phyloP scores from a whole-genome alignment of 92 coral and sea anemone genomes.

The Bergia puertoricense region DNA sequence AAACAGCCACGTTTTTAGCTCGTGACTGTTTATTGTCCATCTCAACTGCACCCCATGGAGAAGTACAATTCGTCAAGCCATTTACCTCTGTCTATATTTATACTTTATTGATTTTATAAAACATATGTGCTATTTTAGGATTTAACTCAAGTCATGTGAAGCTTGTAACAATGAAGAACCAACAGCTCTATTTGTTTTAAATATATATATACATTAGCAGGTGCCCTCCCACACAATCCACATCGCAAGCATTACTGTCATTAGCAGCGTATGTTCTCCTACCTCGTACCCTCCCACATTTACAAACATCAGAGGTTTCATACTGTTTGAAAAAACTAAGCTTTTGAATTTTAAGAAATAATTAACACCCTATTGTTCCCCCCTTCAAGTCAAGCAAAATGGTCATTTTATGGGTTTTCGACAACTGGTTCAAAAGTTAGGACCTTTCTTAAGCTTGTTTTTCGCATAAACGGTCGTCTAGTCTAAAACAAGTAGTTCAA shows the following conservation, averaged over 20 bases:
- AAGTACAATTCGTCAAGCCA: neutral
- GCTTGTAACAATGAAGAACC: neutral
- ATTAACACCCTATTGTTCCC: neutral
- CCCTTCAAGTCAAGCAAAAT: neutral
- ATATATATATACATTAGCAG: neutral
- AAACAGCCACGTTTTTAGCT: slow-evolving; percentile 23
- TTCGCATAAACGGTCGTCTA: too few relatives aligned
- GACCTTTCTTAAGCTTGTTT: too few relatives aligned
- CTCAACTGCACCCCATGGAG: neutral
- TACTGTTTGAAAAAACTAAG: neutral
- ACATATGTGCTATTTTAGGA: slow-evolving; percentile 8
- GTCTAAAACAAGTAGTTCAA: too few relatives aligned
- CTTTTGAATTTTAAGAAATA: neutral
- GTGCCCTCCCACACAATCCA: slow-evolving; percentile 8
- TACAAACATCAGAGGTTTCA: neutral
- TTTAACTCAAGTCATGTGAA: slow-evolving; percentile 17
- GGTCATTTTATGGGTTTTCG: neutral
- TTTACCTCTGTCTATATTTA: slow-evolving; percentile 9
- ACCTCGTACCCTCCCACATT: neutral
- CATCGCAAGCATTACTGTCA: neutral
- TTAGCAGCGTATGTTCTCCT: neutral
- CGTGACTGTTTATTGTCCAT: slow-evolving; percentile 4
- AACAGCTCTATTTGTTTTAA: neutral
- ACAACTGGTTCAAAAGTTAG: neutral
- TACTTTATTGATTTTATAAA: slow-evolving; percentile 1